Percentiles rank a stretch among this genome's conserved stretches.
Evolutionary conservation across 2,888 invertebrate genomes (phyloP).

Genomic region (Danaus chrysippus): DNA sequence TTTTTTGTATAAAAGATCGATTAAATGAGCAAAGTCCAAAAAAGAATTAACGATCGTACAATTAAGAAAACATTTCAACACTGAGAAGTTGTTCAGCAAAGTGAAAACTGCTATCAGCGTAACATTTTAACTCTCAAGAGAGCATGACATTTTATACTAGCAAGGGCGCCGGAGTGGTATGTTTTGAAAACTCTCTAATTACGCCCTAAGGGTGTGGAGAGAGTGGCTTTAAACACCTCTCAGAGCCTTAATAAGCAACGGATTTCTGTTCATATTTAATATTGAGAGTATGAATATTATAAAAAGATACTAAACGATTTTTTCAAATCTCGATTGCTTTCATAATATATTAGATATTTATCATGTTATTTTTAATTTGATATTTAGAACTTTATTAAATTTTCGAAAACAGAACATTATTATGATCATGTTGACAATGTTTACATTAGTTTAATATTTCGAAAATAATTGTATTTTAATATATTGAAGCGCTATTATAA

Average conservation of each 20-base stretch:
- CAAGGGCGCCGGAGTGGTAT: constrained; percentile 35
- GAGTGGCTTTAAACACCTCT: constrained; percentile 3
- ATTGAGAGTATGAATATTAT: not conserved
- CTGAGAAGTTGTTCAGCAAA: constrained; percentile 14
- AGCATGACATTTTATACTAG: constrained; percentile 38
- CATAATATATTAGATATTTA: too few relatives aligned
- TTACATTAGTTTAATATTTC: too few relatives aligned
- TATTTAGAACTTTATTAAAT: not conserved
- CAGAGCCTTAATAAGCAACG: not conserved
- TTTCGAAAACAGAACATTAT: too few relatives aligned
- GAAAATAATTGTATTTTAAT: too few relatives aligned
- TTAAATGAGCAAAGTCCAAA: too few relatives aligned
- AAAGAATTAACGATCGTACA: not conserved
- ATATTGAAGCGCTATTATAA: too few relatives aligned
- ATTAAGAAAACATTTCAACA: not conserved
- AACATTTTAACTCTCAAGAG: constrained; percentile 37
- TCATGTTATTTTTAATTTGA: not conserved
- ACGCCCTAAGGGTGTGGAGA: constrained; percentile 34
- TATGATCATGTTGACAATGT: too few relatives aligned
- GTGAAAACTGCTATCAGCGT: constrained; percentile 16
- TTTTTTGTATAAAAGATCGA: too few relatives aligned
- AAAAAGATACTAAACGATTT: not conserved
- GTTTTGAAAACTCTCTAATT: constrained; percentile 43
- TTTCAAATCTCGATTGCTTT: too few relatives aligned
- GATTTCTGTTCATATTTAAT: not conserved